Evolutionary conservation across 2,113 vertebrate genomes (phyloP), one percentile per base, ranked within the genome.

Genomic region (Riparia riparia): DNA sequence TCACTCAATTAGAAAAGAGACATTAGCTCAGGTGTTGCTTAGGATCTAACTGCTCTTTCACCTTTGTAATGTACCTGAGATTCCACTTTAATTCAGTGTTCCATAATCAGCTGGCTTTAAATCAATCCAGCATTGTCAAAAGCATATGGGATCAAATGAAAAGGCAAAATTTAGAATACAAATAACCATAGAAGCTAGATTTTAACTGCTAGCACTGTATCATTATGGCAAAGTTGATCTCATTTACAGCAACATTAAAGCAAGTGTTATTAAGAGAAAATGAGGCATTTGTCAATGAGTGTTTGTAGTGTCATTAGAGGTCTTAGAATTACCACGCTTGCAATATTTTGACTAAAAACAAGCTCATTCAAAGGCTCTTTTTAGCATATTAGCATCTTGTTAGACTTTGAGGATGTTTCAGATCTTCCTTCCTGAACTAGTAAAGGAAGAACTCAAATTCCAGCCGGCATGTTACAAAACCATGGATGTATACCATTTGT

Each of bases 211-310:
- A 63, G 69, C 0, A 0, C 29, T 21, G 50, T 50, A 39, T 80
- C 79, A 61, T 93, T 88, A 66, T 15, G 2, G 85, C 47, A 63
- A 90, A 94, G 58, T 45, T 92, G 76, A 54, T 70, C 54, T n/a
- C 31, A 82, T 88, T 97, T 92, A 65, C 79, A 72, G 82, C 61
- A 82, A 74, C 61, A 79, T 85, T 91, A 89, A 91, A 95, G 76
- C 58, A 73, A 94, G 68, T 66, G 90, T 66, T 94, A 82, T 82
- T 86, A 94, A 92, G 50, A 86, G 79, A 96, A 94, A 96, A 90
- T 70, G 64, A 93, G 25, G 29, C 86, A 77, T 94, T 96, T 93
- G 64, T 92, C 94, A 97, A 58, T 73, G 80, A 92, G 72, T 32
- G 53, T 42, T 93, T 96, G 90, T 66, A 93, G 63, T 63, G 60